Evolutionary conservation across 2,113 vertebrate genomes (phyloP), one percentile per base, ranked within the genome.

Genomic region (Boulengeromyrus knoepffleri): DNA sequence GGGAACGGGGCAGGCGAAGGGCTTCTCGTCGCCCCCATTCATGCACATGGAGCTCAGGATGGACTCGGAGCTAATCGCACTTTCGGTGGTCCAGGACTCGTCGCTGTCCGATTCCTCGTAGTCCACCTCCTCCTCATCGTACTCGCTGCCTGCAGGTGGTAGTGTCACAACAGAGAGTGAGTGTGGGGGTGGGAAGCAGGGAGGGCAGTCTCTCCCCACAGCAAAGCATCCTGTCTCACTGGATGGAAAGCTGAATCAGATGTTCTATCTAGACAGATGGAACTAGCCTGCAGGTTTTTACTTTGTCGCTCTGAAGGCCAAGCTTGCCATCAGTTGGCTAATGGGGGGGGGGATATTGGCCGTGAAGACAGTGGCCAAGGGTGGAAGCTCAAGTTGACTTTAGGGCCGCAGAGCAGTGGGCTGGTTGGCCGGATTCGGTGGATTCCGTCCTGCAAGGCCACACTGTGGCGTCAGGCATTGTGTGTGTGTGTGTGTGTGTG

Each of bases 31-130:
- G 9, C 97, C 98, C 92, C 98, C 98, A 2, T 99, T 99, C 98
- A 99, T 99, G 95, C 97, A 98, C 98, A 99, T 99, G 89, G 98
- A 99, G 92, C 98, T 98, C 92, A 99, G 97, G 95, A 99, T 99
- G 93, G 97, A 98, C 95, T 99, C 97, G 0, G 98, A 99, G 95
- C 98, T 99, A 96, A 99, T 99, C 95, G 98, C 98, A 90, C 98
- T 99, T 97, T 99, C 98, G 19, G 97, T 99, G 92, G 98, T 99
- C 98, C 98, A 99, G 56, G 98, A 99, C 93, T 99, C 98, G 5
- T 99, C 98, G 52, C 98, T 99, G 96, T 99, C 98, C 1, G 98
- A 99, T 94, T 98, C 98, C 95, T 99, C 98, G 31, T 98, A 99
- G 92, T 99, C 98, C 88, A 97, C 97, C 90, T 99, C 98, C 94